phyloP scores from a whole-genome alignment of 2,797 vertebrate species.

The Buphagus erythrorhynchus region DNA sequence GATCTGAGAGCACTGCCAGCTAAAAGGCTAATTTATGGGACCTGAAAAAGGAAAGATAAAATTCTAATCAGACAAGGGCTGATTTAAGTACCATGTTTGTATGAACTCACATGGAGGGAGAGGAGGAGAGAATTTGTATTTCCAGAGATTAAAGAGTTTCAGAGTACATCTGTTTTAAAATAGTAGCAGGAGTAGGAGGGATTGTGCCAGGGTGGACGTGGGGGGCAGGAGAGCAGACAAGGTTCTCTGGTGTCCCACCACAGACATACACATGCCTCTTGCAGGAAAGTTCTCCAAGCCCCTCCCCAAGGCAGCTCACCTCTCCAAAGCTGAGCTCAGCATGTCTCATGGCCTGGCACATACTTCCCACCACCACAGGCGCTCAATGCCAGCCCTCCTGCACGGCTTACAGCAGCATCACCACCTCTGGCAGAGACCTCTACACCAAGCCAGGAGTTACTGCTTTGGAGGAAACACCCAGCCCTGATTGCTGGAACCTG shows the following conservation, averaged over 20 bases:
- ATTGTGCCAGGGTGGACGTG: fast-evolving
- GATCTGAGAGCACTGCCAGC: slow-evolving; percentile 24
- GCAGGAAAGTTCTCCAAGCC: neutral
- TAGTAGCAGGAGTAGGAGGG: neutral
- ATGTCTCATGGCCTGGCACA: fast-evolving
- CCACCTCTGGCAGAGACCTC: neutral
- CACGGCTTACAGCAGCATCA: neutral
- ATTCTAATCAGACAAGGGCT: slow-evolving; percentile 37
- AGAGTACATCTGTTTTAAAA: neutral
- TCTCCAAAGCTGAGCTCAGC: neutral
- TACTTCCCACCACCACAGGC: neutral
- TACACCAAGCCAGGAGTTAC: neutral
- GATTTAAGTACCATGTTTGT: neutral
- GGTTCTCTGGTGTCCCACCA: neutral
- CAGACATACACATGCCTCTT: neutral
- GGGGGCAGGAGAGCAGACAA: neutral
- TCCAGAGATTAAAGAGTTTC: neutral
- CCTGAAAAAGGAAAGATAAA: slow-evolving; percentile 20
- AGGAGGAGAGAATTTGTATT: neutral
- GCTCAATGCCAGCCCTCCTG: neutral
- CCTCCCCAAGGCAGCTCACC: neutral
- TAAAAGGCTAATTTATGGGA: slow-evolving; percentile 47
- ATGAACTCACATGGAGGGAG: neutral
- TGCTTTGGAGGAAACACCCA: neutral
- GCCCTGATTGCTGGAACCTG: neutral